Evolutionary conservation across 2,888 invertebrate genomes (phyloP).

Genomic region (Metopia argyrocephala): DNA sequence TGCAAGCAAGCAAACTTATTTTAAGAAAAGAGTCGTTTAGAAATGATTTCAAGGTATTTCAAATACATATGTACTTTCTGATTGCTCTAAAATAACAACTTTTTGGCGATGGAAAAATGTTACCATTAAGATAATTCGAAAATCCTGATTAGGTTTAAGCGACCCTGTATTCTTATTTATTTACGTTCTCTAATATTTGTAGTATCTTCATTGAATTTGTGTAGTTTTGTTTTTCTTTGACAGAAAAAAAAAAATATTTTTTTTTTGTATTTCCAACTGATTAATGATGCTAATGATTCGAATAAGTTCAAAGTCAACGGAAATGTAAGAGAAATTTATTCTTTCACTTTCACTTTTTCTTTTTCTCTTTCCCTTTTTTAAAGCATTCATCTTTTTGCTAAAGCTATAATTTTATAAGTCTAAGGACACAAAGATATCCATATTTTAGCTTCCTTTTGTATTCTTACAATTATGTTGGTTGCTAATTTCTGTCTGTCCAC

Average conservation of each 20-base stretch:
- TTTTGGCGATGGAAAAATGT: too few species aligned
- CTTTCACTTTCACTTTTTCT: neutral
- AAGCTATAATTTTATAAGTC: too few species aligned
- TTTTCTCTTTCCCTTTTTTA: neutral
- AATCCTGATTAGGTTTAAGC: too few species aligned
- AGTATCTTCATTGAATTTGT: neutral
- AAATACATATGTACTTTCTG: too few species aligned
- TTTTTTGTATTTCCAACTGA: slow-evolving; percentile 61
- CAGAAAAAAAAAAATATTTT: too few species aligned
- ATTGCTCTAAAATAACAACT: too few species aligned
- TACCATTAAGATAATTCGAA: too few species aligned
- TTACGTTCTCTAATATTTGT: neutral
- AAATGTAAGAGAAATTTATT: slow-evolving; percentile 38
- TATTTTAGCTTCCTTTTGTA: neutral
- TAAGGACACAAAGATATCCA: neutral
- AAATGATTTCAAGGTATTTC: too few species aligned
- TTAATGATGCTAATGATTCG: slow-evolving; percentile 66
- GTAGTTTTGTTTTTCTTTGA: neutral
- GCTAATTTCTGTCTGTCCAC: neutral
- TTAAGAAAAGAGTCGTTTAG: too few species aligned
- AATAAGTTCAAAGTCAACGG: slow-evolving; percentile 58
- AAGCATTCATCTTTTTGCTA: too few species aligned
- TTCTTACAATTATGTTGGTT: neutral
- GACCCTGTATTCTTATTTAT: neutral
- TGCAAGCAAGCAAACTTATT: too few species aligned